These are phyloP conservation scores for Gryllus longicercus DNA, from an alignment of 2,888 invertebrate genomes.

Conservation along the genomic window DNA sequence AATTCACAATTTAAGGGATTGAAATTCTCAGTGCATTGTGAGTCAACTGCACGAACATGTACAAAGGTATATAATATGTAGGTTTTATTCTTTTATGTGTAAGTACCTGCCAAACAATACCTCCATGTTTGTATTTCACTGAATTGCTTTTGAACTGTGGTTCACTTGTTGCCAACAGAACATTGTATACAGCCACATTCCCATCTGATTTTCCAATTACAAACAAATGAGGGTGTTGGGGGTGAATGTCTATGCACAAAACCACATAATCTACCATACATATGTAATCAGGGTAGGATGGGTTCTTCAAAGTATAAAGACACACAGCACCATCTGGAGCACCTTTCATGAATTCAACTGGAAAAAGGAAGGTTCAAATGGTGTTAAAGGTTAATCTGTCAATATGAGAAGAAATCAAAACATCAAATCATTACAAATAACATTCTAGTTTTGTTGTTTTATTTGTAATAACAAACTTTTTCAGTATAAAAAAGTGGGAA, in stretches of 20 bases:
- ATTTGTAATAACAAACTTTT: too few relatives aligned
- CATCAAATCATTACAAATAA: too few relatives aligned
- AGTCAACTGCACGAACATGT: too few relatives aligned
- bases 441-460: too few relatives aligned
- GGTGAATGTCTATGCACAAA: constrained; percentile 85
- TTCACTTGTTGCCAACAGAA: constrained; percentile 60
- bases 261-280: constrained; percentile 79
- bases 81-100: too few relatives aligned
- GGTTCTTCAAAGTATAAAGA: constrained; percentile 88
- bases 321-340: constrained; percentile 76
- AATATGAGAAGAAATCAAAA: too few relatives aligned
- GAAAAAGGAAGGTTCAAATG: constrained; percentile 37
- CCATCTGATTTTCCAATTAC: constrained; percentile 82
- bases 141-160: constrained; percentile 59
- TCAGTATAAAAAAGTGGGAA: too few relatives aligned
- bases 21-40: too few relatives aligned
- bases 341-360: constrained; percentile 85
- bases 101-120: constrained; percentile 82
- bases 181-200: constrained; percentile 85
- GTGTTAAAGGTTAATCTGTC: neutral
- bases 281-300: constrained; percentile 86
- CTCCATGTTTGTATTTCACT: constrained; percentile 80
- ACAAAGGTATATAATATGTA: too few relatives aligned
- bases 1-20: too few relatives aligned
- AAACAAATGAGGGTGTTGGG: constrained; percentile 74